Base-by-base conservation (phyloP, 2,888 invertebrate genomes). In the Muscina levida region DNA sequence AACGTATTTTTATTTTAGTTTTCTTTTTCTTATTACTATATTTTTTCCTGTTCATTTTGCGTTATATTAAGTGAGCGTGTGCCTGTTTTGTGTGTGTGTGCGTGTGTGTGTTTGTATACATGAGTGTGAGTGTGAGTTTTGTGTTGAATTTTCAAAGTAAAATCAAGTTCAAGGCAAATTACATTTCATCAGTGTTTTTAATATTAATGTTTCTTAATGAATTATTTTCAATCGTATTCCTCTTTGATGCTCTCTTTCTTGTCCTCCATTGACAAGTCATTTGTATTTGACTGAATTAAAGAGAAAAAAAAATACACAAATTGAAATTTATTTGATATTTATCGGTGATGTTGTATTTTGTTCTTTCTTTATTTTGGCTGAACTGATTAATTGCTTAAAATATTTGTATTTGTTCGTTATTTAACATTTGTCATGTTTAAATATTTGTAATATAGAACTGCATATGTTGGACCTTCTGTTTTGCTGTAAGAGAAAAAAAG, bases 131-230 rank as follows among this genome's bases (percentile, higher is more conserved):
- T 51, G 67, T 51, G 26, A 13, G 11, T 15, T 31, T 53, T 73
- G 68, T 65, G n/a, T 46, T 67, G 31, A n/a, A 31, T 24, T 57
- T 62, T 71, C 44, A 24, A 76, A 73, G 57, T 76, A 71, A 81
- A 81, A 77, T 81, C 81, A 81, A 81, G 81, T 81, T 81, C 81
- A 81, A 81, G 77, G 81, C 71, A 77, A 77, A 71, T 67, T 74
- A 73, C 72, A 76, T 67, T 72, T 75, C 72, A 72, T 75, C 24
- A 71, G 71, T 65, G 66, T 51, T 53, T 62, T 62, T 62, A 70
- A 75, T 53, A 51, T 56, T 11, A 10, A 5, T 31, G 31, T 31
- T 31, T 56, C n/a, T 56, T 13, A 39, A 31, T 59, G 42, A 74
- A 68, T 37, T 44, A 22, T 67, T 37, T 24, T 44, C 13, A 59